Conservation (phyloP, 2,113 vertebrate genomes). For the Engystomops pustulosus region DNA sequence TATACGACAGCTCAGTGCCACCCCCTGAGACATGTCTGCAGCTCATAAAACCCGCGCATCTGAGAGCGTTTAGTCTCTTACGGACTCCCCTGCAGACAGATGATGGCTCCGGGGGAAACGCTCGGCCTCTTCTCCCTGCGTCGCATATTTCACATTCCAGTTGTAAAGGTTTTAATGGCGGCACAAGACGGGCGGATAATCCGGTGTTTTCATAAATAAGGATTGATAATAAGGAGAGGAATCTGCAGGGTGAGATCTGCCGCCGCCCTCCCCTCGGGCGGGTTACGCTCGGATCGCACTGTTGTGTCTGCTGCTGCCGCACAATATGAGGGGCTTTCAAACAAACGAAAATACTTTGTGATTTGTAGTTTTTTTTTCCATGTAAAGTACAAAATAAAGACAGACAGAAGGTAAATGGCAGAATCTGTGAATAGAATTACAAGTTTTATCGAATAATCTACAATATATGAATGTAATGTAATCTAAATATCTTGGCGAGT, state of each 20-base stretch:
- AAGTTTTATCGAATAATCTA: too few species aligned
- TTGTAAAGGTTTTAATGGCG: neutral
- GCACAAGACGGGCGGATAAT: neutral
- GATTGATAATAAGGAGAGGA: constrained; percentile 29
- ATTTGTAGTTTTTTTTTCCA: too few species aligned
- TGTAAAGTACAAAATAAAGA: too few species aligned
- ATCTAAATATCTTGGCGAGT: too few species aligned
- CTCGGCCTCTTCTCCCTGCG: neutral
- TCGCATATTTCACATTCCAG: constrained; percentile 26
- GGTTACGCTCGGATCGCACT: constrained; percentile 13
- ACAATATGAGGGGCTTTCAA: constrained; percentile 31
- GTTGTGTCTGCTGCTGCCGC: constrained; percentile 37
- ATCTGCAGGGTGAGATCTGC: constrained; percentile 13
- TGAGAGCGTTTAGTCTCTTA: neutral
- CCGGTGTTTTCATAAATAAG: constrained; percentile 26
- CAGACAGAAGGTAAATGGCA: too few species aligned
- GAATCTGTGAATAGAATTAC: too few species aligned
- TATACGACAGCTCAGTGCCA: constrained; percentile 22
- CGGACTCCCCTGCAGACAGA: neutral
- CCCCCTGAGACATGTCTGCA: neutral
- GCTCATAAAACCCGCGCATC: neutral
- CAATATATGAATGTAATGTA: too few species aligned
- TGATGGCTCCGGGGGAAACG: neutral
- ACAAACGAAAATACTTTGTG: neutral
- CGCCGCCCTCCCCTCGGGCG: constrained; percentile 27